A percentile compares a stretch with the other conserved stretches of the same genome.
Evolutionary conservation across 2,888 invertebrate genomes (phyloP).

Genomic region (Pollenia griseotomentosa): DNA sequence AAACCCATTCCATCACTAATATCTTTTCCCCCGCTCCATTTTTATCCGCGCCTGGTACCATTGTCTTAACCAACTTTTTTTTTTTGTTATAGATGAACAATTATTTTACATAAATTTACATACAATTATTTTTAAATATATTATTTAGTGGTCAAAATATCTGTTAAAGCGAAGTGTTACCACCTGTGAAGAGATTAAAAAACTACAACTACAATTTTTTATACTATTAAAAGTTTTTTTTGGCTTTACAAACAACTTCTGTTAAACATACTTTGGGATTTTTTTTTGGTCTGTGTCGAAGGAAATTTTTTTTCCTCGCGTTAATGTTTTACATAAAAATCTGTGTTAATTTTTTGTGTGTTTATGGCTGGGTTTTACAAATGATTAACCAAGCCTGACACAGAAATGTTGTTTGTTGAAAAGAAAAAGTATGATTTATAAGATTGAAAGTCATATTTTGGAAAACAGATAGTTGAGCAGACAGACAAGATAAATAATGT

Average conservation of each 20-base stretch:
- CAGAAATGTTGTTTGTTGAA: neutral
- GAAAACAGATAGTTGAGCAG: slow-evolving; percentile 3
- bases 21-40: too few species aligned
- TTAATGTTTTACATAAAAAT: slow-evolving; percentile 44
- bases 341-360: slow-evolving; percentile 26
- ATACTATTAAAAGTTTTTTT: neutral
- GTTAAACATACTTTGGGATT: neutral
- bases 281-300: neutral
- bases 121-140: slow-evolving; percentile 15
- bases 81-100: neutral
- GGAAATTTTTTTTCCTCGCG: neutral
- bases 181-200: slow-evolving; percentile 43
- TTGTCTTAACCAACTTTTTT: too few species aligned
- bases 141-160: neutral
- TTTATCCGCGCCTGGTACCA: too few species aligned
- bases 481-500: neutral
- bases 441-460: slow-evolving; percentile 22
- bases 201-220: neutral
- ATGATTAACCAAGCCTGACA: slow-evolving; percentile 68
- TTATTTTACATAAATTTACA: slow-evolving; percentile 27
- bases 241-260: neutral
- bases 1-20: too few species aligned
- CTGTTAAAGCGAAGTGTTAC: neutral
- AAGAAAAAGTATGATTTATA: slow-evolving; percentile 20
- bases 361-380: slow-evolving; percentile 43